These are phyloP conservation scores for Parnassius orleans DNA, from an alignment of 2,888 invertebrate genomes.

Conservation along the genomic window DNA sequence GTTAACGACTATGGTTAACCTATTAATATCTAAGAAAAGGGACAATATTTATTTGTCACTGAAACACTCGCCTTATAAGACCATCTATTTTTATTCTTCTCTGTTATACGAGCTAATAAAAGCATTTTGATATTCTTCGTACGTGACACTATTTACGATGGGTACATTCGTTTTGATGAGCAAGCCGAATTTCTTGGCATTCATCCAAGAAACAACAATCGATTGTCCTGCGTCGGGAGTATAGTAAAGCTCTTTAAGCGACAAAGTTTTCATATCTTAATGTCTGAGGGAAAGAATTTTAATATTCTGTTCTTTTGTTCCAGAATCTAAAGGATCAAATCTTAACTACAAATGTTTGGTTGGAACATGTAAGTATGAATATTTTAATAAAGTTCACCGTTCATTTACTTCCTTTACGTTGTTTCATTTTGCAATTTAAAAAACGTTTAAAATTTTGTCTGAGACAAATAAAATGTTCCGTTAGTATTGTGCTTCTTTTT, in stretches of 20 bases:
- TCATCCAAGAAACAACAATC: constrained; percentile 50
- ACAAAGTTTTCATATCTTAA: constrained; percentile 16
- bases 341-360: constrained; percentile 96
- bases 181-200: constrained; percentile 46
- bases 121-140: constrained; percentile 30
- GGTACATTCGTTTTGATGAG: constrained; percentile 53
- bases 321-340: constrained; percentile 98
- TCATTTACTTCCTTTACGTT: too few species aligned
- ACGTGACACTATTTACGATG: constrained; percentile 40
- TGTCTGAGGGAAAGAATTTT: constrained; percentile 19
- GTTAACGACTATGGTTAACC: too few species aligned
- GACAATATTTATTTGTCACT: neutral
- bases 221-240: constrained; percentile 39
- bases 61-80: neutral
- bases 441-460: too few species aligned
- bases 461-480: too few species aligned
- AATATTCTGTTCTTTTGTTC: constrained; percentile 59
- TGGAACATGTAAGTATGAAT: constrained; percentile 90
- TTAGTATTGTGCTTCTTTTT: too few species aligned
- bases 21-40: too few species aligned
- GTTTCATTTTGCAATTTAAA: too few species aligned
- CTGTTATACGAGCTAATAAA: constrained; percentile 25
- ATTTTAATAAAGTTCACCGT: neutral
- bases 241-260: constrained; percentile 17
- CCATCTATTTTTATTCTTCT: constrained; percentile 17